Percentiles rank a stretch among this genome's conserved stretches.
Evolutionary conservation across 2,888 invertebrate genomes (phyloP).

Genomic region (Andrena minutula): DNA sequence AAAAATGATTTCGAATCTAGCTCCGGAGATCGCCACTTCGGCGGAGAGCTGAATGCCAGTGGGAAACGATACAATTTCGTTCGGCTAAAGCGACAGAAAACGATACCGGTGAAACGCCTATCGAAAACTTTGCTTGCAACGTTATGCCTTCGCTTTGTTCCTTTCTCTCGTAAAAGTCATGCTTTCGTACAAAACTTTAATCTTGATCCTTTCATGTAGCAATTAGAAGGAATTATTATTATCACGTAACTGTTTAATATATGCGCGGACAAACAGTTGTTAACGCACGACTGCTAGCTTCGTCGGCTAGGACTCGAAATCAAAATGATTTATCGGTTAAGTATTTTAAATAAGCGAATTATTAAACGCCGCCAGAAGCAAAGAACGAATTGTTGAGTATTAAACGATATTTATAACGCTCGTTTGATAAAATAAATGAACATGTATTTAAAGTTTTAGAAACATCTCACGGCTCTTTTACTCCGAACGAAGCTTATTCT

Average conservation of each 20-base stretch:
- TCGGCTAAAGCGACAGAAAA: not conserved
- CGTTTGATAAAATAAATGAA: constrained; percentile 34
- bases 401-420: constrained; percentile 45
- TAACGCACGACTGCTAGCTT: constrained; percentile 72
- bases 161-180: not conserved
- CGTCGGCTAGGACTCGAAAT: constrained; percentile 70
- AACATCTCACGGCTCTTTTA: constrained; percentile 16
- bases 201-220: not conserved
- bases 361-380: constrained; percentile 38
- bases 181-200: constrained; percentile 2
- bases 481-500: constrained; percentile 11
- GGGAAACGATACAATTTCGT: no score
- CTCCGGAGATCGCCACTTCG: no score
- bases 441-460: constrained; percentile 33
- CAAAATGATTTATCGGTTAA: constrained; percentile 71
- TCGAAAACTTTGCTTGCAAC: not conserved
- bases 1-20: not conserved
- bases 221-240: constrained; percentile 18
- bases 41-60: no score
- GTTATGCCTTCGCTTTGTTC: not conserved
- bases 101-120: not conserved
- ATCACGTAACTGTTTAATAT: constrained; percentile 21
- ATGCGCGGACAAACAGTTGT: constrained; percentile 57
- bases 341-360: constrained; percentile 71
- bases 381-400: constrained; percentile 51